These are phyloP conservation scores for Aricia agestis DNA, from an alignment of 1,140 invertebrate genomes.

Conservation along the genomic window DNA sequence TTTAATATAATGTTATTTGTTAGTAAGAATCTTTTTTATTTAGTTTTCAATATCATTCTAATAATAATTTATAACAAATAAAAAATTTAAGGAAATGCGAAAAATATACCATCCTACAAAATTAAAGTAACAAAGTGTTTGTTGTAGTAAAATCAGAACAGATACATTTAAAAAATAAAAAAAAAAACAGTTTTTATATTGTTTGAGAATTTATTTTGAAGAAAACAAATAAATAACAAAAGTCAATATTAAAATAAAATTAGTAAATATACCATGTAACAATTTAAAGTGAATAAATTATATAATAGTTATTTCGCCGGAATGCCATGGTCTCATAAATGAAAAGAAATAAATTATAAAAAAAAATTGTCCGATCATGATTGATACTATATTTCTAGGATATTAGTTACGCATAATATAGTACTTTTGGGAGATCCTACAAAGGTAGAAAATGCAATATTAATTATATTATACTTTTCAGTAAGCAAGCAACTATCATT, in stretches of 20 bases:
- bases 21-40: too few relatives aligned
- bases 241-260: slow-evolving; percentile 26
- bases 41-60: too few relatives aligned
- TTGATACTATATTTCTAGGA: not conserved
- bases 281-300: not conserved
- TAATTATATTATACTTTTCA: not conserved
- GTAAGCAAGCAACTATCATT: not conserved
- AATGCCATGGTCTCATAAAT: not conserved
- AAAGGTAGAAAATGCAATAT: not conserved
- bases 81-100: too few relatives aligned
- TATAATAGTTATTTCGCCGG: not conserved
- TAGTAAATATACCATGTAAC: slow-evolving; percentile 27
- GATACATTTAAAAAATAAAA: not conserved
- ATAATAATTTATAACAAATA: too few relatives aligned
- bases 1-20: too few relatives aligned
- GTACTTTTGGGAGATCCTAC: too few relatives aligned
- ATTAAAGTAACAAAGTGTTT: too few relatives aligned
- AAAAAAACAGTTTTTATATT: slow-evolving; percentile 18
- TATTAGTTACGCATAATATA: not conserved
- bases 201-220: slow-evolving; percentile 40
- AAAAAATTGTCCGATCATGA: not conserved
- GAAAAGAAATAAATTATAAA: not conserved
- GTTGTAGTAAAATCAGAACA: not conserved
- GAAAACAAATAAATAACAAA: slow-evolving; percentile 40
- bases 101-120: too few relatives aligned